Percentiles rank a stretch among this genome's conserved stretches.
Conservation (phyloP, 1,140 invertebrate species). For the Contarinia nasturtii region DNA sequence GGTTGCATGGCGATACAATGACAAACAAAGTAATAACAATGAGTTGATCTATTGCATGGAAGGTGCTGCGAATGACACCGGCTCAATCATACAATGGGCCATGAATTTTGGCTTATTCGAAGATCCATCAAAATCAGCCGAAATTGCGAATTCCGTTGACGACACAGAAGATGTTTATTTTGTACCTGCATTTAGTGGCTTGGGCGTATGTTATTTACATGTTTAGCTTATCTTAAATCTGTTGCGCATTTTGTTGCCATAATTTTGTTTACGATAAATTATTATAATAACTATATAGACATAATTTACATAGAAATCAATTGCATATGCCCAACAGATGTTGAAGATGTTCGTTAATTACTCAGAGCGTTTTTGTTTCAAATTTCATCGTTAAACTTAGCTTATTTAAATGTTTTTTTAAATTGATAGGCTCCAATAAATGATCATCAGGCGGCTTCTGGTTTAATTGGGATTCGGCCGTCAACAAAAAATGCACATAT, state of each 20-base stretch:
- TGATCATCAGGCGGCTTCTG: slow-evolving; percentile 59
- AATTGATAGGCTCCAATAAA: slow-evolving; percentile 61
- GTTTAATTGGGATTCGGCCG: slow-evolving; percentile 69
- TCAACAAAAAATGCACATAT: slow-evolving; percentile 61
- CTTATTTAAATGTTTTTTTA: slow-evolving; percentile 8
- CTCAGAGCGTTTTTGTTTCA: neutral
- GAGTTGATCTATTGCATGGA: slow-evolving; percentile 61
- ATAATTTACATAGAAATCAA: too few species aligned
- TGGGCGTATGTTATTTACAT: slow-evolving; percentile 41
- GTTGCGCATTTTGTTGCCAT: slow-evolving; percentile 6
- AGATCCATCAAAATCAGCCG: slow-evolving; percentile 42
- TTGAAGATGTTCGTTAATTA: too few species aligned
- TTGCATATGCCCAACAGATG: too few species aligned
- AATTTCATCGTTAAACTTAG: too few species aligned
- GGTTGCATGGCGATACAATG: slow-evolving; percentile 69
- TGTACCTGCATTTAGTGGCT: slow-evolving; percentile 77
- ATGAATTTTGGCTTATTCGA: slow-evolving; percentile 52
- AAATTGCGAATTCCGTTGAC: slow-evolving; percentile 48
- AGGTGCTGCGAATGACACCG: slow-evolving; percentile 70
- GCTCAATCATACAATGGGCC: slow-evolving; percentile 73
- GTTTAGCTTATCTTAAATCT: neutral
- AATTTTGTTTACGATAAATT: too few species aligned
- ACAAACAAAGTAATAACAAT: slow-evolving; percentile 9
- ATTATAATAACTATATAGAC: neutral
- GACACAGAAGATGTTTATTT: slow-evolving; percentile 72